Conservation (phyloP, 1,140 invertebrate genomes). For the Bicyclus anynana region DNA sequence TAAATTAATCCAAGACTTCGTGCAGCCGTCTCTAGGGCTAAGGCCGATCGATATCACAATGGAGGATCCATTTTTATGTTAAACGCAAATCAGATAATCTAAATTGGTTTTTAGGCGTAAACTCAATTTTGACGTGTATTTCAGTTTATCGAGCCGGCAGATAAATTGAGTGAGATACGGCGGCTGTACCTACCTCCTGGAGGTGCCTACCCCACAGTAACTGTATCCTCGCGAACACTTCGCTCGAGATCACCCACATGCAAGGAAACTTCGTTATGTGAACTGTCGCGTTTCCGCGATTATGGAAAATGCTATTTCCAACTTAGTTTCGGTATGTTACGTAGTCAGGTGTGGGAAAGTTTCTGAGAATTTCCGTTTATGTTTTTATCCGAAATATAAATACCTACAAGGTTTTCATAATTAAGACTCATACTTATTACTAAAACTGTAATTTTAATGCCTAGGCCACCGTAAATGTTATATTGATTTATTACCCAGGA, state of each 20-base stretch:
- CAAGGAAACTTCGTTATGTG: slow-evolving; percentile 16
- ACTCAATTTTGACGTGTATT: slow-evolving; percentile 73
- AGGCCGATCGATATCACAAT: slow-evolving; percentile 22
- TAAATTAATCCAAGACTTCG: background rate
- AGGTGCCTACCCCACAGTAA: too few species aligned
- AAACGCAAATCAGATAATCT: slow-evolving; percentile 71
- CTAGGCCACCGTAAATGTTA: too few species aligned
- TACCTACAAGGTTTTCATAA: too few species aligned
- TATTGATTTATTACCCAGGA: too few species aligned
- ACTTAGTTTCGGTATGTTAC: too few species aligned
- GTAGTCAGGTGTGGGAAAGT: too few species aligned
- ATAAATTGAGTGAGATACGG: slow-evolving; percentile 68
- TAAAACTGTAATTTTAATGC: too few species aligned
- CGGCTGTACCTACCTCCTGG: background rate
- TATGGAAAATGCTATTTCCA: slow-evolving; percentile 4
- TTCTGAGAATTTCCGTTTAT: too few species aligned
- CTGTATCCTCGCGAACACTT: slow-evolving; percentile 6
- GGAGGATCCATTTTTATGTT: slow-evolving; percentile 61
- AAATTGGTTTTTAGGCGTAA: slow-evolving; percentile 72
- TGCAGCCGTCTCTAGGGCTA: background rate
- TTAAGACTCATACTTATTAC: too few species aligned
- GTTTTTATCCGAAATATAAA: too few species aligned
- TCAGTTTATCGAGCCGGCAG: slow-evolving; percentile 57
- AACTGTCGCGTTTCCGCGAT: slow-evolving; percentile 9
- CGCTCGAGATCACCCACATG: slow-evolving; percentile 13